Evolutionary conservation across 2,888 invertebrate genomes (phyloP).

Genomic region (Crocallis elinguaria): DNA sequence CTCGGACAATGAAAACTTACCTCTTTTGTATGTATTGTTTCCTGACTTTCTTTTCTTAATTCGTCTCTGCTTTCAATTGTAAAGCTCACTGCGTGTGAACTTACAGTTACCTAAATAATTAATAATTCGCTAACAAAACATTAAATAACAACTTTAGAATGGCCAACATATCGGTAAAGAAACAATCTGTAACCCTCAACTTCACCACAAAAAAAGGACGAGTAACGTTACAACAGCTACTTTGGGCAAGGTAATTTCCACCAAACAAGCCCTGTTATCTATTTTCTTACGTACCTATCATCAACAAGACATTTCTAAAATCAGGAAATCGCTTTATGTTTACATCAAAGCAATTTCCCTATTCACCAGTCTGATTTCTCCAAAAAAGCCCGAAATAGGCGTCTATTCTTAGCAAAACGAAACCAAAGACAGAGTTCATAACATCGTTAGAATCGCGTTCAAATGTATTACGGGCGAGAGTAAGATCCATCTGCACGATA

Average conservation of each 20-base stretch:
- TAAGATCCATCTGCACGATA: constrained; percentile 3
- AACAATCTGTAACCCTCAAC: neutral
- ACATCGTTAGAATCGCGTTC: constrained; percentile 7
- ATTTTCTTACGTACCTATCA: too few species aligned
- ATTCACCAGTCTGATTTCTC: constrained; percentile 1
- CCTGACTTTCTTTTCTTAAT: constrained; percentile 67
- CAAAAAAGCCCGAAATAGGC: constrained; percentile 6
- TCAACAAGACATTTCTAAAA: too few species aligned
- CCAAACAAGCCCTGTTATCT: too few species aligned
- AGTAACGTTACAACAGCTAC: too few species aligned
- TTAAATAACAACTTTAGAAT: constrained; percentile 30
- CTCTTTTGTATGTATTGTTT: constrained; percentile 53
- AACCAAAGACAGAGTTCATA: constrained; percentile 10
- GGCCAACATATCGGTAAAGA: constrained; percentile 9
- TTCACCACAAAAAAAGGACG: too few species aligned
- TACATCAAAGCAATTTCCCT: constrained; percentile 13
- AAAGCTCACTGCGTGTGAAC: constrained; percentile 34
- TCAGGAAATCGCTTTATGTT: too few species aligned
- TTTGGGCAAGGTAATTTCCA: too few species aligned
- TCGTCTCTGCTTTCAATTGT: constrained; percentile 45
- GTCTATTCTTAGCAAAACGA: constrained; percentile 17
- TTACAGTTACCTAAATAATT: constrained; percentile 24
- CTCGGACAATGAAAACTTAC: constrained; percentile 32
- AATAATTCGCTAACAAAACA: neutral
- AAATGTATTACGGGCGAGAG: neutral